A percentile compares a stretch with the other conserved stretches of the same genome.
Evolutionary conservation across 2,888 invertebrate genomes (phyloP).

Genomic region (Cynaeus angustus): DNA sequence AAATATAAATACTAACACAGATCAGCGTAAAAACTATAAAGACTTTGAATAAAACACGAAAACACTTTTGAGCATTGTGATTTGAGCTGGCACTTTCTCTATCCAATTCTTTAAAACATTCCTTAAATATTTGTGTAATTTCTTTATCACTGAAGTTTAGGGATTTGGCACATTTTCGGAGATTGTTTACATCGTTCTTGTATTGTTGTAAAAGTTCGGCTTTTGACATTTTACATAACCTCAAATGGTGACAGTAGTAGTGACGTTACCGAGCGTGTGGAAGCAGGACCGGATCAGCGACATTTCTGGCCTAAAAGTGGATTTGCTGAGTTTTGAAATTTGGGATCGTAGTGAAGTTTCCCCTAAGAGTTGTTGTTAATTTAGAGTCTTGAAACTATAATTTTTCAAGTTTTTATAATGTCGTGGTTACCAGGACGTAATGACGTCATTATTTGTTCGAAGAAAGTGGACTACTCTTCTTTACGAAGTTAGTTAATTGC

Average conservation of each 20-base stretch:
- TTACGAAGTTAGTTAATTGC: too few relatives aligned
- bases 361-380: too few relatives aligned
- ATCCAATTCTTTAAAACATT: constrained; percentile 73
- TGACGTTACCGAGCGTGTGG: too few relatives aligned
- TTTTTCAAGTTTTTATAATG: too few relatives aligned
- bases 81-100: constrained; percentile 58
- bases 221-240: constrained; percentile 63
- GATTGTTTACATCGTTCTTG: constrained; percentile 74
- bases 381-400: too few relatives aligned
- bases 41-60: constrained; percentile 45
- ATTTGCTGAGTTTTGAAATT: too few relatives aligned
- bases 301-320: too few relatives aligned
- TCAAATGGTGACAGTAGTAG: constrained; percentile 45
- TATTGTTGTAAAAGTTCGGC: constrained; percentile 72
- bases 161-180: constrained; percentile 76
- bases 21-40: constrained; percentile 62
- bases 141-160: constrained; percentile 78
- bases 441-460: too few relatives aligned
- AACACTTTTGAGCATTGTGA: constrained; percentile 55
- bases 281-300: too few relatives aligned
- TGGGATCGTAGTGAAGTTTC: too few relatives aligned
- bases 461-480: too few relatives aligned
- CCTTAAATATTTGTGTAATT: constrained; percentile 76
- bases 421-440: too few relatives aligned
- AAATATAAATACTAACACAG: constrained; percentile 69